Evolutionary conservation across 2,113 vertebrate genomes (phyloP).

Genomic region (Phyllopteryx taeniolatus): DNA sequence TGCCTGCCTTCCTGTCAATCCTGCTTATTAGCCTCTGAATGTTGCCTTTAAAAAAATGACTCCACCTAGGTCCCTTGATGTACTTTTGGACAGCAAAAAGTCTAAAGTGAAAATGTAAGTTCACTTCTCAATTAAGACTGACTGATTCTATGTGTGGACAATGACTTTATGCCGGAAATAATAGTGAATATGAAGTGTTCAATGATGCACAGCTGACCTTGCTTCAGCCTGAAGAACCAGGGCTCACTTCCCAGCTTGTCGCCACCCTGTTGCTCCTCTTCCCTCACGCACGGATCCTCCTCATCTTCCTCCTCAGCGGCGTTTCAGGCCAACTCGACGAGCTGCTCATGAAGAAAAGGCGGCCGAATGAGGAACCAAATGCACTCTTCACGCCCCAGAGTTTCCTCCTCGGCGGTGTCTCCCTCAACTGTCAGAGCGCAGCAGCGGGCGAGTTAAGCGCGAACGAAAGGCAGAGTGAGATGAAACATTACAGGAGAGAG

Average conservation of each 20-base stretch:
- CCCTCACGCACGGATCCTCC: constrained; percentile 52
- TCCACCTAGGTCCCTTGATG: constrained; percentile 36
- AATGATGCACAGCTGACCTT: constrained; percentile 48
- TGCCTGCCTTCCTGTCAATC: constrained; percentile 50
- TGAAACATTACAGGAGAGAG: constrained; percentile 55
- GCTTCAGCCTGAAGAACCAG: constrained; percentile 32
- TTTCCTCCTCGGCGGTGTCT: constrained; percentile 60
- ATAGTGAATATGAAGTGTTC: constrained; percentile 9
- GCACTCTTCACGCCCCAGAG: constrained; percentile 55
- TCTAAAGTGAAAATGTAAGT: constrained; percentile 40
- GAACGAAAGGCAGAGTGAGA: constrained; percentile 33
- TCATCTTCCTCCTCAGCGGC: constrained; percentile 42
- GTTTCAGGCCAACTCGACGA: constrained; percentile 34
- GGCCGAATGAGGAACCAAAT: constrained; percentile 49
- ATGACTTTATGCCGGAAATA: constrained; percentile 8
- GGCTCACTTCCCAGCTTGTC: constrained; percentile 35
- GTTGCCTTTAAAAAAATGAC: constrained; percentile 27
- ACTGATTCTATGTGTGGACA: constrained; percentile 3
- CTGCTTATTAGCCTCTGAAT: constrained; percentile 62
- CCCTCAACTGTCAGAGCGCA: constrained; percentile 58
- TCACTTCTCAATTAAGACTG: constrained; percentile 3
- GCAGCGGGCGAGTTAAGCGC: constrained; percentile 36
- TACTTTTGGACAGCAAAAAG: constrained; percentile 32
- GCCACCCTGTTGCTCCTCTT: constrained; percentile 64
- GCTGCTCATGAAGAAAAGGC: constrained; percentile 51